Conservation (phyloP, 1,140 invertebrate genomes). For the Drosophila rufa region DNA sequence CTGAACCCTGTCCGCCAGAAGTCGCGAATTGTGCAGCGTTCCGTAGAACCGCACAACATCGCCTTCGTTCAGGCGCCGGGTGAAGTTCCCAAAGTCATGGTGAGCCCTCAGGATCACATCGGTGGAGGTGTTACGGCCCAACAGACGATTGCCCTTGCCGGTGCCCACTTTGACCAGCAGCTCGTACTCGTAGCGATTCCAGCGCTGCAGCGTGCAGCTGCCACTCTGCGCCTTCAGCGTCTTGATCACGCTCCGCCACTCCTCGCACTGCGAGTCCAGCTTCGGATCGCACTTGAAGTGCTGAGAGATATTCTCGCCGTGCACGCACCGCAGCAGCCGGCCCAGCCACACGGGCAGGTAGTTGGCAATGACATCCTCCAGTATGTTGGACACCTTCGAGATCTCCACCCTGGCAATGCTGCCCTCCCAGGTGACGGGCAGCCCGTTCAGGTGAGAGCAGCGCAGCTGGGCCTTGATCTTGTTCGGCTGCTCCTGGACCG, state of each 20-base stretch:
- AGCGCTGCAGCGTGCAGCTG: constrained; percentile 89
- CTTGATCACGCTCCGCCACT: constrained; percentile 85
- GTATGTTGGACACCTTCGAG: constrained; percentile 87
- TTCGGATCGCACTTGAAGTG: constrained; percentile 84
- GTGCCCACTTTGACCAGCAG: constrained; percentile 89
- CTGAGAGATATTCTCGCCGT: constrained; percentile 88
- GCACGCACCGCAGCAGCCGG: constrained; percentile 88
- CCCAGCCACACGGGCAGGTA: constrained; percentile 87
- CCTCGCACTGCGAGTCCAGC: constrained; percentile 74
- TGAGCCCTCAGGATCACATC: constrained; percentile 88
- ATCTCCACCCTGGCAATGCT: constrained; percentile 89
- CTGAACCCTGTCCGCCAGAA: constrained; percentile 55
- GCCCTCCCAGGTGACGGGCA: constrained; percentile 90
- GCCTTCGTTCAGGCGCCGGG: constrained; percentile 87
- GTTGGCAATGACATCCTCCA: constrained; percentile 86
- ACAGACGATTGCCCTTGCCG: constrained; percentile 85
- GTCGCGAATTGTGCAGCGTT: constrained; percentile 84
- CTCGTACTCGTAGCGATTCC: constrained; percentile 90
- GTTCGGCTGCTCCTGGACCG: constrained; percentile 89
- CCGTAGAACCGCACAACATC: constrained; percentile 92
- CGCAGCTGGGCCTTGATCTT: constrained; percentile 88
- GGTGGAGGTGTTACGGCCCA: constrained; percentile 86
- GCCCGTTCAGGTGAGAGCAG: constrained; percentile 89
- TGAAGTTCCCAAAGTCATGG: constrained; percentile 90
- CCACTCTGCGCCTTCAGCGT: constrained; percentile 87